Evolutionary conservation across 2,113 vertebrate genomes (phyloP).

Genomic region (Chinchilla lanigera): DNA sequence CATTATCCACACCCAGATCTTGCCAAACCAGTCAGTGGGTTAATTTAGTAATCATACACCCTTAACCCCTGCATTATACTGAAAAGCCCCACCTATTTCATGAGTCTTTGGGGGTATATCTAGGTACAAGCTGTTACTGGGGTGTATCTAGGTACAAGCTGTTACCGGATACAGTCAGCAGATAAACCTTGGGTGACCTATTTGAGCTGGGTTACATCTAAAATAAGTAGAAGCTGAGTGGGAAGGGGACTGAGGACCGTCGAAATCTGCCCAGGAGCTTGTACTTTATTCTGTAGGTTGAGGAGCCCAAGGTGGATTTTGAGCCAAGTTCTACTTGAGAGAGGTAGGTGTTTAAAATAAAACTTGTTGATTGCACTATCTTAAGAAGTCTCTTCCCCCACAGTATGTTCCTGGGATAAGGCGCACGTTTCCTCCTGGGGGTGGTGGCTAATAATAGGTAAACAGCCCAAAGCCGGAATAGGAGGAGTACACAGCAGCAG

Average conservation of each 20-base stretch:
- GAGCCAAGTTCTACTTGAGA: constrained; percentile 45
- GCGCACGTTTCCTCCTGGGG: neutral
- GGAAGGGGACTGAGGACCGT: neutral
- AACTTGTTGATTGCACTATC: constrained; percentile 44
- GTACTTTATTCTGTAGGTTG: neutral
- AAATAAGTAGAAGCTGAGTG: neutral
- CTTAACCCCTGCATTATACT: neutral
- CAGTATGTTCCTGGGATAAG: constrained; percentile 53
- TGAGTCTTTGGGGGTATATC: neutral
- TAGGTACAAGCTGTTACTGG: neutral
- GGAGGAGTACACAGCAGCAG: neutral
- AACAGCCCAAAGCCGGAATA: neutral
- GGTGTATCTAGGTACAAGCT: neutral
- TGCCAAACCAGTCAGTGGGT: neutral
- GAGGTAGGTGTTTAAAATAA: constrained; percentile 1
- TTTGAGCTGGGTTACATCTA: neutral
- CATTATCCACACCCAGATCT: neutral
- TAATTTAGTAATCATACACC: neutral
- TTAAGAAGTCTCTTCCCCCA: constrained; percentile 32
- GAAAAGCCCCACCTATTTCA: neutral
- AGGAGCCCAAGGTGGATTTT: neutral
- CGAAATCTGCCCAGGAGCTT: neutral
- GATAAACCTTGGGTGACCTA: neutral
- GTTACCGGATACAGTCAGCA: neutral
- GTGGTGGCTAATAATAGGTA: constrained; percentile 71